Evolutionary conservation across 1,140 invertebrate genomes (phyloP).

Genomic region (Philopotamus ludificatus): DNA sequence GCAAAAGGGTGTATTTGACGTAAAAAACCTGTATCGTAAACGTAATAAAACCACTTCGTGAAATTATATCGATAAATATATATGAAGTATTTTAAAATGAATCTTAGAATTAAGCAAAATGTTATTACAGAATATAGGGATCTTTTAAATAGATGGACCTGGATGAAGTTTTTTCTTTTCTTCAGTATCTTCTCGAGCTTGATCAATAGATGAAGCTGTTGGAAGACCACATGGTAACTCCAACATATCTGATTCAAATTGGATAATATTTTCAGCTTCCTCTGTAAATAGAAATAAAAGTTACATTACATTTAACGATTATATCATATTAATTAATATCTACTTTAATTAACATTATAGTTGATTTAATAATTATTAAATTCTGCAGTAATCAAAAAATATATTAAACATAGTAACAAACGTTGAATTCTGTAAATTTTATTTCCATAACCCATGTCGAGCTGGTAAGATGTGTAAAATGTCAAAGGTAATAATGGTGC

Average conservation of each 20-base stretch:
- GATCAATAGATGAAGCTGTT: conserved; percentile 65
- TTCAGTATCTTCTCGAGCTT: conserved; percentile 62
- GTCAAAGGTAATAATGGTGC: conserved; percentile 67
- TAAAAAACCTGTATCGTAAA: too few species aligned
- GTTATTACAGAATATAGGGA: background rate
- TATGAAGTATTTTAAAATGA: too few species aligned
- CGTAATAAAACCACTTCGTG: too few species aligned
- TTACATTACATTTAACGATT: background rate
- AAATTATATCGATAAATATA: too few species aligned
- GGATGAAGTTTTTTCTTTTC: conserved; percentile 68
- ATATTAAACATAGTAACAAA: conserved; percentile 47
- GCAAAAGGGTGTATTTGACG: too few species aligned
- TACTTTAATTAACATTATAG: conserved; percentile 11
- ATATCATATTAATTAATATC: background rate
- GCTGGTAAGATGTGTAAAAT: conserved; percentile 71
- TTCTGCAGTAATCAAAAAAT: background rate
- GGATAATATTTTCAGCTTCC: conserved; percentile 78
- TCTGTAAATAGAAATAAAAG: conserved; percentile 51
- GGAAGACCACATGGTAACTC: conserved; percentile 70
- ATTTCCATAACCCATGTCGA: conserved; percentile 74
- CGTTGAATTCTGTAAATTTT: conserved; percentile 74
- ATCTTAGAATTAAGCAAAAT: too few species aligned
- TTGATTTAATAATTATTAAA: conserved; percentile 6
- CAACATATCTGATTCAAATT: conserved; percentile 66
- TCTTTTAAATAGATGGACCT: conserved; percentile 22